These are phyloP conservation scores for Eupsittula cactorum DNA, from an alignment of 2,113 vertebrate species.

Conservation along the genomic window DNA sequence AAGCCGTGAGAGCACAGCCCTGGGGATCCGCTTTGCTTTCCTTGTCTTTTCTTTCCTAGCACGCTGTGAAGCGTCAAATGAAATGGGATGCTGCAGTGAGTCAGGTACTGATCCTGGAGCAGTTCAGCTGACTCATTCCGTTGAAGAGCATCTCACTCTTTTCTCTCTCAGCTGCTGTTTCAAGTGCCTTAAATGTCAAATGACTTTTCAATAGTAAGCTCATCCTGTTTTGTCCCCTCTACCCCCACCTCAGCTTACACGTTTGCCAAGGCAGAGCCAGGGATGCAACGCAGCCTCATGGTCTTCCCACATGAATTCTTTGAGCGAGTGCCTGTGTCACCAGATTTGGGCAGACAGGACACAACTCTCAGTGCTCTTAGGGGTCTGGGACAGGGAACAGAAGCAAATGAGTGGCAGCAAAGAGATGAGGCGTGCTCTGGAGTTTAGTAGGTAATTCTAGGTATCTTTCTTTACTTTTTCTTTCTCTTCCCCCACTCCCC, in stretches of 20 bases:
- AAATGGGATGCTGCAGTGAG: not conserved
- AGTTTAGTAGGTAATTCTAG: not conserved
- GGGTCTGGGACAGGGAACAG: not conserved
- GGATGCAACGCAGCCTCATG: not conserved
- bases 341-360: not conserved
- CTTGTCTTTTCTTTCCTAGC: not conserved
- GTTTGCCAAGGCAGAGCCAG: not conserved
- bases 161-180: not conserved
- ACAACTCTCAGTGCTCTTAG: not conserved
- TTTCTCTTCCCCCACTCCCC: not conserved
- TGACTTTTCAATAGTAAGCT: not conserved
- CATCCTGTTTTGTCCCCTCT: not conserved
- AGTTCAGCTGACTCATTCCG: not conserved
- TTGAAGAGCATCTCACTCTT: not conserved
- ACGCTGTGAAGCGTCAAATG: not conserved
- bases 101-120: not conserved
- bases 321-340: not conserved
- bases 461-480: not conserved
- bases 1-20: not conserved
- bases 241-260: not conserved
- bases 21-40: not conserved
- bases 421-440: not conserved
- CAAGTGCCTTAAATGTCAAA: slow-evolving; percentile 40
- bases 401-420: not conserved
- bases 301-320: not conserved